Percentiles rank a stretch among this genome's conserved stretches.
Conservation (phyloP, 2,113 vertebrate species). For the Sturnus vulgaris region DNA sequence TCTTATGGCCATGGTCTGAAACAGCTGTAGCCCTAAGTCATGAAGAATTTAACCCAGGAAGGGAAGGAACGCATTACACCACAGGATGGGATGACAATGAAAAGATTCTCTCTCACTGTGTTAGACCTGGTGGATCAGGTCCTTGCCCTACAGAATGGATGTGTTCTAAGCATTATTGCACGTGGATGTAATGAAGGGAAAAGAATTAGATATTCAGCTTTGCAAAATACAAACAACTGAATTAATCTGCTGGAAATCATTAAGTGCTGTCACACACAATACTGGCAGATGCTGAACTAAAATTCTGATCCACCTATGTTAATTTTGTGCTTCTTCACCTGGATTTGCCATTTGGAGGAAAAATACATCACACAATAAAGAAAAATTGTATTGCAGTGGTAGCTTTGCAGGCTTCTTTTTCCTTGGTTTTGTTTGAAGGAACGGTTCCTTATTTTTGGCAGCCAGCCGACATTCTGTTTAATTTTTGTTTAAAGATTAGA, state of each 20-base stretch:
- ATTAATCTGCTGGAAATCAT: not conserved
- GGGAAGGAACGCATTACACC: not conserved
- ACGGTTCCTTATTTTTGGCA: not conserved
- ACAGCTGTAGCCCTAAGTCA: not conserved
- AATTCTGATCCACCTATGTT: not conserved
- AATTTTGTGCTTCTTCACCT: not conserved
- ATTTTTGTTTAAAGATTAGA: constrained; percentile 15
- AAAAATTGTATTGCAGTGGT: not conserved
- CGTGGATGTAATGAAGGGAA: not conserved
- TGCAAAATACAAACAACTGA: not conserved
- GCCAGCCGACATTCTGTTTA: not conserved
- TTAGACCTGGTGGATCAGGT: not conserved
- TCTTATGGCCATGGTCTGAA: not conserved
- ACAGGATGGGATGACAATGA: not conserved
- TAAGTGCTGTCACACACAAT: not conserved
- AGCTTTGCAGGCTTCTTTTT: not conserved
- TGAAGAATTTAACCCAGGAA: not conserved
- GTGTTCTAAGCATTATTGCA: not conserved
- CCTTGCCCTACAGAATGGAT: not conserved
- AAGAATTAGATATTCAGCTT: not conserved
- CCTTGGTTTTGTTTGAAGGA: not conserved
- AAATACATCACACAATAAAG: not conserved
- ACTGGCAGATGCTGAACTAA: not conserved
- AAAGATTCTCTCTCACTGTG: not conserved
- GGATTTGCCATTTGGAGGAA: not conserved